Base-by-base conservation (phyloP, 1,140 invertebrate species). In the Heliconius nattereri region DNA sequence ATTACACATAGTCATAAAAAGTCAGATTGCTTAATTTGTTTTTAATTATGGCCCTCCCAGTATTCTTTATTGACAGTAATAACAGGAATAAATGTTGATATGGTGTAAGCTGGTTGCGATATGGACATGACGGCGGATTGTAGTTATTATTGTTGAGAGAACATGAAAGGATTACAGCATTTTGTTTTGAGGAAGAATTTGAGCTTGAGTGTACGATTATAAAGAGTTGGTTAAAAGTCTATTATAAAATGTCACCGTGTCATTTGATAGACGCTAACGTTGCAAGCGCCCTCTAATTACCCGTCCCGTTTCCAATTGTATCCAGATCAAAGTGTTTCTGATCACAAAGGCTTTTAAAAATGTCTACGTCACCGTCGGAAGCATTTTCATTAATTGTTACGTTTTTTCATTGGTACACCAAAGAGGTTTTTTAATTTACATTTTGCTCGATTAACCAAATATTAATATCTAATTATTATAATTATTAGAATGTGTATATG, bases 321-420 rank as follows among this genome's bases (percentile, higher is more conserved):
- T 81, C 86, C 80, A 85, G 83, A 88, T 89, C 90, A 90, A 89
- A 92, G 89, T 89, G 86, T 87, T 89, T 90, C 75, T 75, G 84
- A 85, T 86, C 85, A 91, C 89, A 91, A 91, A 91, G 88, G 71
- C 86, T 84, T n/a, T 90, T 85, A 84, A 88, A 88, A 92, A 89
- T 84, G 84, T 76, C 78, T 84, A 75, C 85, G 85, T 88, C 87
- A 87, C 81, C 78, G 73, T 71, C 76, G 80, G 74, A 70, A 79
- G 73, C 81, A 73, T 85, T 84, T 71, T 71, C 83, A 86, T 89
- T 89, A 86, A 87, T 89, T 89, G 84, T 84, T 81, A 77, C 73
- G 57, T 75, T 66, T 60, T 60, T 60, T 11, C 54, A 60, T 60
- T 77, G 79, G 71, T 76, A 81, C 78, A 66, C 52, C 79, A 72